Conservation (phyloP, 2,797 vertebrate genomes). For the Pelochelys cantorii region DNA sequence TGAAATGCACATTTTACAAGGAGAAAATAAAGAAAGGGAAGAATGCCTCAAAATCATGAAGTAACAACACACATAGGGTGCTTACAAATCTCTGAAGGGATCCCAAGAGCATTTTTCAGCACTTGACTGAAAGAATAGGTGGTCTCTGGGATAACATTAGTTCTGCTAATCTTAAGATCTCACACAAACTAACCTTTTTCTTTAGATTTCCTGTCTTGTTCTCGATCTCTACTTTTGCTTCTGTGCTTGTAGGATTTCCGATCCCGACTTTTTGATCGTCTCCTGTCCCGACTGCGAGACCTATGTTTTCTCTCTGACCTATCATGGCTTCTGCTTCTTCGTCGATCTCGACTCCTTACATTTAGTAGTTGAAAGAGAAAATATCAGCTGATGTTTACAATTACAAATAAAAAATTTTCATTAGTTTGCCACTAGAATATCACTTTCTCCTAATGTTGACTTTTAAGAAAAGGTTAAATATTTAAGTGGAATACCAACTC, state of each 20-base stretch:
- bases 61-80: neutral
- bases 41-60: neutral
- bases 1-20: neutral
- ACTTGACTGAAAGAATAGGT: conserved; percentile 1
- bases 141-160: neutral
- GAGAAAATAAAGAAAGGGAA: neutral
- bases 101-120: neutral
- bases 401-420: neutral
- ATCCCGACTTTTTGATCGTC: conserved; percentile 93
- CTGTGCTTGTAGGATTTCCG: conserved; percentile 93
- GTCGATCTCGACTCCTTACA: conserved; percentile 85
- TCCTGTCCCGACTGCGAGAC: conserved; percentile 93
- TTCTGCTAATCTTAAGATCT: conserved; percentile 40
- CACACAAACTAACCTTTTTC: conserved; percentile 91
- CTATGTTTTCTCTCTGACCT: conserved; percentile 93
- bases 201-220: conserved; percentile 93
- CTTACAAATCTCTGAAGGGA: neutral
- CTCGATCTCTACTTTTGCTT: conserved; percentile 93
- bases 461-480: neutral
- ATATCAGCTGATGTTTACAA: neutral
- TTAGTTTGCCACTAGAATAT: neutral
- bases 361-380: conserved; percentile 34
- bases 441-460: neutral
- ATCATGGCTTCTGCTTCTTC: conserved; percentile 91
- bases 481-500: neutral